Evolutionary conservation across 2,888 invertebrate species (phyloP), one percentile per base, ranked within the genome.

Genomic region (Pollenia griseotomentosa): DNA sequence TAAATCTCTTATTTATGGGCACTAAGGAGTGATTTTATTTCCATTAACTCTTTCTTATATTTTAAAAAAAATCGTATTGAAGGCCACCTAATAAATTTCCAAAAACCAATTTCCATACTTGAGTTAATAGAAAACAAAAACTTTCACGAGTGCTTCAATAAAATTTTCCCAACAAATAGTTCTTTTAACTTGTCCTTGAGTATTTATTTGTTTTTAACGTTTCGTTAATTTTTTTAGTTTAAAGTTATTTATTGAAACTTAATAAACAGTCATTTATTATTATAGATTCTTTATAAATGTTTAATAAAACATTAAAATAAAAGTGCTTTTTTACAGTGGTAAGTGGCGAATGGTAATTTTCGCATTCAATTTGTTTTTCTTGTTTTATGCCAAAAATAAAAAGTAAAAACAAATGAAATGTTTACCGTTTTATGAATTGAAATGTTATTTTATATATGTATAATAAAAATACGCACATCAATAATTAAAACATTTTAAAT

Each of bases 401-500:
- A 65, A 19, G 16, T 46, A 33, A 33, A 33, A 33, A 4, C 33
- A 33, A 12, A 65, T 44, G 44, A 19, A 19, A 44, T 44, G 44
- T 65, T 65, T 46, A 46, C 65, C n/a, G 19, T 65, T 65, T 46
- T 11, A 65, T 65, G 65, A 44, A 65, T 12, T 44, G 40, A 53
- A 70, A 70, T 70, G 33, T 53, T 55, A 40, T 59, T 33, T 33
- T 33, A 33, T 44, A 46, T 46, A n/a, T n/a, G n/a, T n/a, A 65
- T 65, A 46, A 46, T 19, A 12, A 65, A 44, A 63, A 42, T 16
- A 63, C 44, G 19, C 46, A 19, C 57, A 73, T 73, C 44, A 73
- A 73, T 73, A 73, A 73, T 73, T 73, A 23, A 73, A 73, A 57
- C 46, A 57, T 57, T 73, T 73, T 46, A 57, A 73, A 73, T 73